Conservation (phyloP, 2,113 vertebrate species). For the Pluvialis apricaria region DNA sequence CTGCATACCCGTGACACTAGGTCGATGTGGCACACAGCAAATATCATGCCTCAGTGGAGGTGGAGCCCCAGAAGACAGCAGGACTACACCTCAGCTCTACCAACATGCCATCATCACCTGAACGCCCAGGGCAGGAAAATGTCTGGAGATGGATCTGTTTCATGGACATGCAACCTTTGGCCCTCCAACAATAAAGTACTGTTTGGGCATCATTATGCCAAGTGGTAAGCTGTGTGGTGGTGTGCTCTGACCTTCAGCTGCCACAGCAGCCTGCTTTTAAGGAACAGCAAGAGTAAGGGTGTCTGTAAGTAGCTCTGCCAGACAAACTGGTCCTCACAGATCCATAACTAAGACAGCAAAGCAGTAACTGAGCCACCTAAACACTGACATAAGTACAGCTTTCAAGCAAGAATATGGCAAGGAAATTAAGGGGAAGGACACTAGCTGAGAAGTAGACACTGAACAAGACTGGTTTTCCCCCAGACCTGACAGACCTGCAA, state of each 20-base stretch:
- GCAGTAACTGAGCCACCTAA: background rate
- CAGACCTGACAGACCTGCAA: background rate
- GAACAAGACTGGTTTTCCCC: background rate
- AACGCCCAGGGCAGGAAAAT: background rate
- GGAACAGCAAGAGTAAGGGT: background rate
- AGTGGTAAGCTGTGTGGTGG: background rate
- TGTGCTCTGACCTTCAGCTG: background rate
- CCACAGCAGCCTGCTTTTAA: background rate
- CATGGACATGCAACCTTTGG: background rate
- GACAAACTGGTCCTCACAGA: background rate
- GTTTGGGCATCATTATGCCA: background rate
- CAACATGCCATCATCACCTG: rapidly evolving
- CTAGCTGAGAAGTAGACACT: background rate
- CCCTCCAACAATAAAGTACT: background rate
- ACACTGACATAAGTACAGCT: background rate
- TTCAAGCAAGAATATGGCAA: background rate
- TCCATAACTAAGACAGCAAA: background rate
- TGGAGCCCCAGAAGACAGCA: background rate
- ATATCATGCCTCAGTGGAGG: background rate
- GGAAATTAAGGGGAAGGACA: background rate
- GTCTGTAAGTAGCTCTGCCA: background rate
- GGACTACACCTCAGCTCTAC: background rate
- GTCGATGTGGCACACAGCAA: background rate
- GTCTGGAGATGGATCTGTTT: background rate
- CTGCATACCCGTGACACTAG: background rate